A percentile compares a stretch with the other conserved stretches of the same genome.
Conservation (phyloP, 1,140 invertebrate species). For the Palaemon carinicauda region DNA sequence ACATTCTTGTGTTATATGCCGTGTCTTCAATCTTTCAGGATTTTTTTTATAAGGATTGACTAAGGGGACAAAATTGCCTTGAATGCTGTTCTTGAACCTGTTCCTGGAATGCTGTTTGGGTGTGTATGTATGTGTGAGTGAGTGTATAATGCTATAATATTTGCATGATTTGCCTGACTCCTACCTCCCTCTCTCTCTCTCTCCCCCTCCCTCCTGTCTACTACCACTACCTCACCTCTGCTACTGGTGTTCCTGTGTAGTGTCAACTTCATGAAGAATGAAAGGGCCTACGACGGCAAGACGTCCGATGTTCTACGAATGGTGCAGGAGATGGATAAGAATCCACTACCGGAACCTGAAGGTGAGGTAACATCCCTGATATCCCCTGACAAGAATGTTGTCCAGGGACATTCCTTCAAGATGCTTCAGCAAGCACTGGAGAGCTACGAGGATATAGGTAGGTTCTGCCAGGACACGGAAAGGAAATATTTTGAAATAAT, state of each 20-base stretch:
- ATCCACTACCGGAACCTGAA: constrained; percentile 70
- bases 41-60: too few relatives aligned
- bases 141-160: not conserved
- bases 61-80: not conserved
- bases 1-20: not conserved
- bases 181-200: constrained; percentile 35
- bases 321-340: constrained; percentile 87
- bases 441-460: constrained; percentile 60
- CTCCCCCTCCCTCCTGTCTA: constrained; percentile 32
- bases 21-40: too few relatives aligned
- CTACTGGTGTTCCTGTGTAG: constrained; percentile 66
- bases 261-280: constrained; percentile 96
- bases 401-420: constrained; percentile 65
- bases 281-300: constrained; percentile 84
- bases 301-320: constrained; percentile 93
- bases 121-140: constrained; percentile 40
- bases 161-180: constrained; percentile 45
- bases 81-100: not conserved
- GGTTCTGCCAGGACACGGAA: constrained; percentile 2
- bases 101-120: constrained; percentile 8
- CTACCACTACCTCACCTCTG: constrained; percentile 34
- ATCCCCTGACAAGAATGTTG: constrained; percentile 53
- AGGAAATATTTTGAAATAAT: not conserved
- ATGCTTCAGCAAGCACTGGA: constrained; percentile 64
- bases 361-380: constrained; percentile 48